A percentile compares a stretch with the other conserved stretches of the same genome.
These are phyloP conservation scores for Chesias legatella DNA, from an alignment of 2,888 invertebrate genomes.

Conservation along the genomic window DNA sequence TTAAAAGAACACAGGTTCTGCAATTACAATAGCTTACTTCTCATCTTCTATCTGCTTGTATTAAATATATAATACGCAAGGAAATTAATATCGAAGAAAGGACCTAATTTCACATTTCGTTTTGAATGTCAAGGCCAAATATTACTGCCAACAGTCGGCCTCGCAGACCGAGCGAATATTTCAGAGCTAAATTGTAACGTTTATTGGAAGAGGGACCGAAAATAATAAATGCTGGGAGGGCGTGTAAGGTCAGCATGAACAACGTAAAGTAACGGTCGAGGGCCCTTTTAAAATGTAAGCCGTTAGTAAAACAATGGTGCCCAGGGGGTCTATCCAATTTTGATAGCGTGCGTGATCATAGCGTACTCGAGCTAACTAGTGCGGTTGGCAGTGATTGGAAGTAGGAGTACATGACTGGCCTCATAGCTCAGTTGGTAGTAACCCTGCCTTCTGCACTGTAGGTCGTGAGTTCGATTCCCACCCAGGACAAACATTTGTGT, in stretches of 20 bases:
- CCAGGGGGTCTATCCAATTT: constrained; percentile 8
- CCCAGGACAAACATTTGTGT: no score
- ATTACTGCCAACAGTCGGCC: constrained; percentile 11
- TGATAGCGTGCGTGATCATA: constrained; percentile 21
- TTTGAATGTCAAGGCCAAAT: constrained; percentile 12
- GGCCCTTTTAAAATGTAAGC: neutral
- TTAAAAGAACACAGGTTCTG: no score
- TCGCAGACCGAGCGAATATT: constrained; percentile 4
- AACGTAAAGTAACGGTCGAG: constrained; percentile 2
- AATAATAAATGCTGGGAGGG: constrained; percentile 4
- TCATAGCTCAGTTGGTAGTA: no score
- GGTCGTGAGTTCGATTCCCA: no score
- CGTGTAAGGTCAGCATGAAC: constrained; percentile 3
- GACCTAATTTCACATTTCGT: constrained; percentile 10
- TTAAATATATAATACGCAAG: no score
- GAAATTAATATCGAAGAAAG: constrained; percentile 2
- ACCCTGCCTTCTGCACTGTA: no score
- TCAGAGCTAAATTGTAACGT: constrained; percentile 9
- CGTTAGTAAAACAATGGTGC: constrained; percentile 9
- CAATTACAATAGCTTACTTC: no score
- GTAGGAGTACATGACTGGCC: no score
- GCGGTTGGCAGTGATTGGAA: constrained; percentile 15
- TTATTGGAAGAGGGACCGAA: constrained; percentile 11
- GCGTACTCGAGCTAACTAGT: constrained; percentile 21
- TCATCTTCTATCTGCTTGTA: no score